Evolutionary conservation across 35 echinoderm and acorn worm species (phyloP), one percentile per base, ranked within the genome.

Genomic region (Strongylocentrotus purpuratus): DNA sequence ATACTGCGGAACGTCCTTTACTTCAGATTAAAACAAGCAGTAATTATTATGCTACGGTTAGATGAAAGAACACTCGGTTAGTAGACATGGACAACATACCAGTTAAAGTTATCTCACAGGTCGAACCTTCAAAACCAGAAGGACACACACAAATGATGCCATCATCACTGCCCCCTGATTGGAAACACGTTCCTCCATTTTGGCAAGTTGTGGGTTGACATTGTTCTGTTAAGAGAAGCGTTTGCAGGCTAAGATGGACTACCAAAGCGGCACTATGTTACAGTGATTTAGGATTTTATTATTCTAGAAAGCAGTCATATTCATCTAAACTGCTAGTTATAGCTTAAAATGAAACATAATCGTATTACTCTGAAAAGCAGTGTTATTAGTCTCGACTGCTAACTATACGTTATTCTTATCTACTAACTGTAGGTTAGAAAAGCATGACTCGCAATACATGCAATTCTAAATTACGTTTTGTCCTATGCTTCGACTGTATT

Each of bases 201-300:
- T 89, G 87, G 33, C 87, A 89, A 13, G 87, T 89, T 33, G 87
- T 45, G 13, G 87, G 33, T 46, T 31, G 32, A 13, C 87, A 89
- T 89, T 32, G 32, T 33, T 89, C 87, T 89, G 87, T 33, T 33
- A 89, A 22, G 87, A 89, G 32, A 89, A 89, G 65, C 65, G 87
- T 89, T 89, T 89, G 87, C 65, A 78, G 4, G 22, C 65, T 78
- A n/a, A 28, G 25, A 28, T 28, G 25, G 10, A 55, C 50, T 55
- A 55, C 50, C 10, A 55, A 78, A 78, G 28, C 65, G 6, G 65
- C 65, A 28, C n/a, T 78, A 78, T 78, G 4, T 78, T 78, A 8
- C 22, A 28, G 20, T 22, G 65, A 78, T 78, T 78, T 78, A 78
- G 17, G 61, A 28, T 3, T 52, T 1, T 10, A 55, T 55, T 10